Conservation (phyloP, 2,888 invertebrate species). For the Onchidella celtica region DNA sequence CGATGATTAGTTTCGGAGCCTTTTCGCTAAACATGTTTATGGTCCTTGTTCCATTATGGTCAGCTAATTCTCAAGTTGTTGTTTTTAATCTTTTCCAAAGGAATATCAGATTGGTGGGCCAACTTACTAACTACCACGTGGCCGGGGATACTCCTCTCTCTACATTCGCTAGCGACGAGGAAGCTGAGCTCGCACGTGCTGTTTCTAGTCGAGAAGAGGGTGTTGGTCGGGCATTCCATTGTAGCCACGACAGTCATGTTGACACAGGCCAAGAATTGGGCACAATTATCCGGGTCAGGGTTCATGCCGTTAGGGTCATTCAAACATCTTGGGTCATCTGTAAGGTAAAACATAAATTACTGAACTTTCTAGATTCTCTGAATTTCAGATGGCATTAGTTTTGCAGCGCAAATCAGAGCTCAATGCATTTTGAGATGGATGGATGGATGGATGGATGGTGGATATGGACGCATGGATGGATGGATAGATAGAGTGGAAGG, state of each 20-base stretch:
- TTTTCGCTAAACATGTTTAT: too few species aligned
- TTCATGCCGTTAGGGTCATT: slow-evolving; percentile 58
- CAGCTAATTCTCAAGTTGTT: too few species aligned
- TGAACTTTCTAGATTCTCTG: background rate
- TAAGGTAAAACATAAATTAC: slow-evolving; percentile 6
- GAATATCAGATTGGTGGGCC: background rate
- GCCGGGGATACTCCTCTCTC: slow-evolving; percentile 56
- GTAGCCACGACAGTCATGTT: slow-evolving; percentile 63
- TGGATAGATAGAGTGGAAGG: background rate
- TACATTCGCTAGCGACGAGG: slow-evolving; percentile 60
- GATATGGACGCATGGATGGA: background rate
- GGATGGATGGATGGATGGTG: background rate
- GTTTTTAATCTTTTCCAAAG: too few species aligned
- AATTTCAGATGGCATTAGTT: background rate
- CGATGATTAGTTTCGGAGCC: too few species aligned
- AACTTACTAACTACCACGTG: slow-evolving; percentile 63
- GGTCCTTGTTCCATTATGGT: too few species aligned
- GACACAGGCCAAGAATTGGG: slow-evolving; percentile 63
- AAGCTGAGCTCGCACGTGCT: slow-evolving; percentile 62
- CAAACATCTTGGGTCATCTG: slow-evolving; percentile 62
- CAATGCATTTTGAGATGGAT: background rate
- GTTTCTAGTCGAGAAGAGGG: slow-evolving; percentile 60
- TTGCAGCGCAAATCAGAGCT: background rate
- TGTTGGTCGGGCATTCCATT: slow-evolving; percentile 63
- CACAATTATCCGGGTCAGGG: slow-evolving; percentile 64